Evolutionary conservation across 2,797 vertebrate genomes (phyloP).

Genomic region (Anguilla anguilla): DNA sequence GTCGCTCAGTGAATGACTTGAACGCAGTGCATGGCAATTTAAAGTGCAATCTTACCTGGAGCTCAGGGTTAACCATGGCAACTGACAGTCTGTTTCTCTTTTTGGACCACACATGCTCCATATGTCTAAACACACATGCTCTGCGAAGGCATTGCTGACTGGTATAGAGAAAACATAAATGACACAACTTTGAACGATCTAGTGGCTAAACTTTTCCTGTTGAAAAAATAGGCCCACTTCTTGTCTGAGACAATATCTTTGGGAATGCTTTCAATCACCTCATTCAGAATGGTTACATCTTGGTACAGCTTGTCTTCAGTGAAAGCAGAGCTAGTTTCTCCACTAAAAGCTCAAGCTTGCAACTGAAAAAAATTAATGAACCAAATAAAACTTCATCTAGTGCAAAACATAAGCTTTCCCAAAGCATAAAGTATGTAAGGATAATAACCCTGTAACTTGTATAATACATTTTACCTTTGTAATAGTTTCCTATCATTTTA

Average conservation of each 20-base stretch:
- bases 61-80: not conserved
- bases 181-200: not conserved
- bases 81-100: not conserved
- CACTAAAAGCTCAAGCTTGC: not conserved
- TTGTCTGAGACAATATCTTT: constrained; percentile 12
- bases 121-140: not conserved
- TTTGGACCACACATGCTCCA: not conserved
- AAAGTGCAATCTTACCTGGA: not conserved
- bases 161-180: not conserved
- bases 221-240: constrained; percentile 5
- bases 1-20: not conserved
- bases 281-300: constrained; percentile 2
- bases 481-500: too few relatives aligned
- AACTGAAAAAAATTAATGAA: too few relatives aligned
- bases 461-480: too few relatives aligned
- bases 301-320: constrained; percentile 24
- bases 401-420: too few relatives aligned
- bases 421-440: too few relatives aligned
- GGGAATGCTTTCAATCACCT: constrained; percentile 12
- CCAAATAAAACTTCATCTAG: too few relatives aligned
- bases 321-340: constrained; percentile 13
- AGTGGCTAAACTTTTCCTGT: not conserved
- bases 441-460: too few relatives aligned
- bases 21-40: not conserved
- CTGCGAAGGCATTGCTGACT: not conserved